phyloP scores from a whole-genome alignment of 2,113 vertebrate species.

The Clarias magur region DNA sequence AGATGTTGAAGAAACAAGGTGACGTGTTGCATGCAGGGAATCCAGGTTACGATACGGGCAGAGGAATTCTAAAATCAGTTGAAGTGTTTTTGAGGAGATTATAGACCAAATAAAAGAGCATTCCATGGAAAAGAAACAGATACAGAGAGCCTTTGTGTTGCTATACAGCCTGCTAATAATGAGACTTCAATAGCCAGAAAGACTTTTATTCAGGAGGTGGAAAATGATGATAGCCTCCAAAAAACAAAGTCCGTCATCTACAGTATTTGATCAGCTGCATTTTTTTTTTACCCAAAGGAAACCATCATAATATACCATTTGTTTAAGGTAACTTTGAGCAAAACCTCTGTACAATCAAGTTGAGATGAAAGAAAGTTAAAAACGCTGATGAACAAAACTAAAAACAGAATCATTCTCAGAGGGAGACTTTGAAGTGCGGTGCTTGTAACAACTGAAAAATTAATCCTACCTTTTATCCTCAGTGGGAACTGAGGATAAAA shows the following conservation, averaged over 20 bases:
- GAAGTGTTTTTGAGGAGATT: no score
- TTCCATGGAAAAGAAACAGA: not conserved
- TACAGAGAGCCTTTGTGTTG: not conserved
- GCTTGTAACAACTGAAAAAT: constrained; percentile 68
- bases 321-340: not conserved
- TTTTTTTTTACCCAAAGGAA: not conserved
- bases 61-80: no score
- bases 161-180: not conserved
- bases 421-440: constrained; percentile 58
- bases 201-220: constrained; percentile 5
- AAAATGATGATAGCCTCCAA: not conserved
- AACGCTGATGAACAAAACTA: constrained; percentile 11
- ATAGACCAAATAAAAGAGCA: no score
- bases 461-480: no score
- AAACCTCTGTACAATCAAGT: not conserved
- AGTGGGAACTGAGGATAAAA: constrained; percentile 62
- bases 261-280: not conserved
- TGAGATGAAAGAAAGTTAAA: not conserved
- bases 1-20: no score
- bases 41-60: no score
- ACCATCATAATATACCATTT: constrained; percentile 45
- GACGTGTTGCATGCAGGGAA: no score
- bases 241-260: not conserved
- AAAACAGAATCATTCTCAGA: constrained; percentile 33
- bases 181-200: not conserved